These are phyloP conservation scores for Hypsopygia costalis DNA, from an alignment of 2,888 invertebrate species.

Conservation along the genomic window DNA sequence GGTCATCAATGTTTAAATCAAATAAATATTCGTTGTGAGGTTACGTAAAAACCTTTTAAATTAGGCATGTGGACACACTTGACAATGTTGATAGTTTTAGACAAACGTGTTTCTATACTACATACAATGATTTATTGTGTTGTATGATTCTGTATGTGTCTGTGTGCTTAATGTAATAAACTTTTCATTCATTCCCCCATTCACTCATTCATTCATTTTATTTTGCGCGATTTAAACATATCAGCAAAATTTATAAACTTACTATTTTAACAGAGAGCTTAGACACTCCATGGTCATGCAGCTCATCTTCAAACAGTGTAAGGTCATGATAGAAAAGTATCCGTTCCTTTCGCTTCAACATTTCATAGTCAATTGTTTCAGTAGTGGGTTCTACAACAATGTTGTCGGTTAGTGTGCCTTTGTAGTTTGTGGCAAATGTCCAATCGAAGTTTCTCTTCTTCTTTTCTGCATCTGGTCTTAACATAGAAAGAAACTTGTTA, in stretches of 20 bases:
- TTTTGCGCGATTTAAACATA: no score
- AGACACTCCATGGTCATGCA: constrained; percentile 98
- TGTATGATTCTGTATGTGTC: no score
- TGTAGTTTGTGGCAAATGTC: constrained; percentile 97
- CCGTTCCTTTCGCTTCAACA: constrained; percentile 92
- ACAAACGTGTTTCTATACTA: no score
- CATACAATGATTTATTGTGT: no score
- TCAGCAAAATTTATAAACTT: constrained; percentile 57
- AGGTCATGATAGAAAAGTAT: constrained; percentile 97
- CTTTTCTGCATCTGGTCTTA: constrained; percentile 87
- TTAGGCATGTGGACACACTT: no score
- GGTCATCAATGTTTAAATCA: no score
- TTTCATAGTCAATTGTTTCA: constrained; percentile 91
- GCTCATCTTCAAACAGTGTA: constrained; percentile 97
- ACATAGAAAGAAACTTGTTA: constrained; percentile 30
- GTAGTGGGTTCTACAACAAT: constrained; percentile 82
- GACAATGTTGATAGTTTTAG: no score
- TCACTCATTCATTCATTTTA: no score
- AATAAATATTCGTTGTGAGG: no score
- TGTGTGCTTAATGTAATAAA: no score
- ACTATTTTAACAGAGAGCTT: constrained; percentile 96
- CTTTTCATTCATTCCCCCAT: no score
- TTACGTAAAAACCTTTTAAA: no score
- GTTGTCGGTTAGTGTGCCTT: constrained; percentile 86
- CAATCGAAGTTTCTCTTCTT: constrained; percentile 96